Evolutionary conservation across 2,888 invertebrate species (phyloP).

Genomic region (Reticulitermes lucifugus): DNA sequence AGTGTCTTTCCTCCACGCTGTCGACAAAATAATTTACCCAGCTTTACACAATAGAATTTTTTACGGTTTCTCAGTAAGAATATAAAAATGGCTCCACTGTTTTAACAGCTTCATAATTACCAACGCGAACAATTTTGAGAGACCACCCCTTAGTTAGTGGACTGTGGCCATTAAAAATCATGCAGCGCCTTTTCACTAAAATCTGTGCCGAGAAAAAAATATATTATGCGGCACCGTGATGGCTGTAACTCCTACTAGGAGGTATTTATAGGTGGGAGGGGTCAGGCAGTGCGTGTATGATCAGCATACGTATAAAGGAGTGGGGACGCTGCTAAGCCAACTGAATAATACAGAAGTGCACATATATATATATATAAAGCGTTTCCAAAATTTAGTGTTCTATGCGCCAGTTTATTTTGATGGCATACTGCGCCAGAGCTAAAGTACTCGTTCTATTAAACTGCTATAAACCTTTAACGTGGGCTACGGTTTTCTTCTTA

Average conservation of each 20-base stretch:
- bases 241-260: constrained; percentile 12
- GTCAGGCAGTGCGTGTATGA: neutral
- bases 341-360: neutral
- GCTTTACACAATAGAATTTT: constrained; percentile 15
- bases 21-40: neutral
- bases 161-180: constrained; percentile 29
- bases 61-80: constrained; percentile 45
- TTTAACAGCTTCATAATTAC: constrained; percentile 44
- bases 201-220: neutral
- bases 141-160: neutral
- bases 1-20: neutral
- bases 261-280: constrained; percentile 1
- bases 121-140: constrained; percentile 29
- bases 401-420: neutral
- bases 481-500: no score
- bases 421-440: neutral
- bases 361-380: neutral
- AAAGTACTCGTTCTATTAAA: no score
- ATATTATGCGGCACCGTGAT: neutral
- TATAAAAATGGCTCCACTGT: constrained; percentile 20
- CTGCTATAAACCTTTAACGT: no score
- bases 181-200: constrained; percentile 21
- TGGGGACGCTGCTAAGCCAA: neutral
- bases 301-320: neutral
- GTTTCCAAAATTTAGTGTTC: neutral